Percentiles rank a stretch among this genome's conserved stretches.
These are phyloP conservation scores for Hydroisotoma schaefferi DNA, from an alignment of 2,888 invertebrate genomes.

Conservation along the genomic window DNA sequence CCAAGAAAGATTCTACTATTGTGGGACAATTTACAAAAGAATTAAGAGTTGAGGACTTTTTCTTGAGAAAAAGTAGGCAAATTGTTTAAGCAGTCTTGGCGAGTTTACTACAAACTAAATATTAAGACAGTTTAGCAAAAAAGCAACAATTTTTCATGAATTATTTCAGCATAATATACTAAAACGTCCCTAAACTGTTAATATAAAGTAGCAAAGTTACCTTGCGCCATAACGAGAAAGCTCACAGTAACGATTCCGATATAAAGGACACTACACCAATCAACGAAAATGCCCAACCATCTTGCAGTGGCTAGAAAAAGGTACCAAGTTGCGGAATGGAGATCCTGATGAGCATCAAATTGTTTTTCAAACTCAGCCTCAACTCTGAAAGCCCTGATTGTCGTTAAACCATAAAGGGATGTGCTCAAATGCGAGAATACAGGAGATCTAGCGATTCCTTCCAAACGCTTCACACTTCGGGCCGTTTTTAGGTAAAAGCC, in stretches of 20 bases:
- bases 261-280: constrained; percentile 80
- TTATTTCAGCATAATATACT: no score
- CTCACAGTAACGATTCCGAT: constrained; percentile 80
- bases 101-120: no score
- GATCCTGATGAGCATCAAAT: constrained; percentile 69
- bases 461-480: constrained; percentile 55
- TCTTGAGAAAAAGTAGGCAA: no score
- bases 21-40: no score
- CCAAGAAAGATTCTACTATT: no score
- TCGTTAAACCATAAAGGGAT: constrained; percentile 45
- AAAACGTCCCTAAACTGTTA: no score
- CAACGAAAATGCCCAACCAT: constrained; percentile 90
- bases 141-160: no score
- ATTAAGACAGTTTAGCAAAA: no score
- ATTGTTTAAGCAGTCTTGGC: no score
- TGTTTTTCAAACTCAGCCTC: constrained; percentile 71
- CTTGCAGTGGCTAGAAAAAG: constrained; percentile 82
- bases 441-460: constrained; percentile 52
- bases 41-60: no score
- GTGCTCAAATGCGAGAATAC: constrained; percentile 48
- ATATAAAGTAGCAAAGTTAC: no score
- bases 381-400: constrained; percentile 73
- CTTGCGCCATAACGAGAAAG: constrained; percentile 64
- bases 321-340: constrained; percentile 67
- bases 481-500: constrained; percentile 55